Evolutionary conservation across 30 jellyfish, hydroid and myxozoan species (phyloP).

Genomic region (Cassiopea xamachana): DNA sequence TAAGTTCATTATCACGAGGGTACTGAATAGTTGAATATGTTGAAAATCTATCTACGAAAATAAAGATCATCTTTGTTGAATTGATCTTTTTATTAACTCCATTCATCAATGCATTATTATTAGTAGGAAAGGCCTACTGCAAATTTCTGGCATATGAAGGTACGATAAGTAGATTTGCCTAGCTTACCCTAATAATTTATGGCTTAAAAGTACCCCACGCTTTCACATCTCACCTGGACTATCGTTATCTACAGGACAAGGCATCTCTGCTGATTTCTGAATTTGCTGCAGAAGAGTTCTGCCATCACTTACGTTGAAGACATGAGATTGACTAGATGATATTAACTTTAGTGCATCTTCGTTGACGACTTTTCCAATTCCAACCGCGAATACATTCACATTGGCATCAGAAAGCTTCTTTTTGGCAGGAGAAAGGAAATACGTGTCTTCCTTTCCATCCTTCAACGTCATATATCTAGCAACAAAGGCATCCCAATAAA

Average conservation of each 20-base stretch:
- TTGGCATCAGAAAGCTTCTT: slow-evolving; percentile 29
- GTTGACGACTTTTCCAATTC: slow-evolving; percentile 36
- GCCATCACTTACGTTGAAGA: slow-evolving; percentile 19
- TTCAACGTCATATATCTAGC: slow-evolving; percentile 55
- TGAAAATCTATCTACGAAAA: no score
- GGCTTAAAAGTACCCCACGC: no score
- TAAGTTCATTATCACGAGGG: no score
- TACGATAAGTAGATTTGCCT: no score
- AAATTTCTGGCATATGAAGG: no score
- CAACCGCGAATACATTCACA: slow-evolving; percentile 28
- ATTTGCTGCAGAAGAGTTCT: slow-evolving; percentile 15
- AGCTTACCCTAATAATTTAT: no score
- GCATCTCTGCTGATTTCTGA: slow-evolving; percentile 35
- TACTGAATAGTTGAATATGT: no score
- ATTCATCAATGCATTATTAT: no score
- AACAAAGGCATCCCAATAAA: background rate
- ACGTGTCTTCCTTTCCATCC: slow-evolving; percentile 45
- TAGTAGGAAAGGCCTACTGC: no score
- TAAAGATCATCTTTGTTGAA: no score
- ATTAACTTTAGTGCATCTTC: slow-evolving; percentile 24
- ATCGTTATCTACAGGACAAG: background rate
- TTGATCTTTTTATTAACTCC: no score
- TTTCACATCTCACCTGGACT: background rate
- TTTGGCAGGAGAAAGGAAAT: slow-evolving; percentile 25
- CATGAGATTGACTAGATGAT: slow-evolving; percentile 49